Base-by-base conservation (phyloP, 2,797 vertebrate species). In the Amblyopsis hoosieri region DNA sequence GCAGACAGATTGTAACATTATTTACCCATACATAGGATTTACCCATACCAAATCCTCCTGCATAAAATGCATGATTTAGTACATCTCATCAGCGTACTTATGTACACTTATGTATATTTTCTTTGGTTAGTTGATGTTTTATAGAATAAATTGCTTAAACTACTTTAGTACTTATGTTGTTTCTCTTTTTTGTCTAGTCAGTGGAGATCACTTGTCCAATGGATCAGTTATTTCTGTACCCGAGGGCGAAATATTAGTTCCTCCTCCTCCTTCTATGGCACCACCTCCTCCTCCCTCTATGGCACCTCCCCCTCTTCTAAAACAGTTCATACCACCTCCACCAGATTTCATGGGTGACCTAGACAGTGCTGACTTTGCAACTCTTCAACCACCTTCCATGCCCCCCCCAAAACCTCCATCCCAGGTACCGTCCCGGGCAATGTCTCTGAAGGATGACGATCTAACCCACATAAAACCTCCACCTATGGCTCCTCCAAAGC, bases 401-500 rank as follows among this genome's bases (percentile, higher is more conserved):
- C 54, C 83, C 0, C 73, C 87, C 67, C 85, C 83, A 37, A 88
- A 89, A 54, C 78, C 75, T 6, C 48, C 80, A 59, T 79, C 79
- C 29, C 6, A 49, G 17, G 33, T 53, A 14, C 55, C 49, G 0
- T 72, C 69, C 6, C 47, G 47, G 17, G 33, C 54, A 14, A 54
- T 49, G 0, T 71, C 69, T 4, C 45, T 63, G 13, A 60, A 79
- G 4, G 72, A 80, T 4, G 50, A 77, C 47, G 68, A 91, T 70
- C 52, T 90, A 1, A 56, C 65, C 12, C 54, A 48, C 46, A 57
- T 90, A 54, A 87, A 87, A 75, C 90, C 85, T 1, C 92, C 91
- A 62, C 58, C 86, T 12, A 87, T 90, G 84, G 74, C 88, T 45
- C 90, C 92, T 3, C 90, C 92, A 14, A 91, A 90, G 64, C 90